These are phyloP conservation scores for Peromyscus nudipes DNA, from an alignment of 2,797 vertebrate species.

Conservation along the genomic window DNA sequence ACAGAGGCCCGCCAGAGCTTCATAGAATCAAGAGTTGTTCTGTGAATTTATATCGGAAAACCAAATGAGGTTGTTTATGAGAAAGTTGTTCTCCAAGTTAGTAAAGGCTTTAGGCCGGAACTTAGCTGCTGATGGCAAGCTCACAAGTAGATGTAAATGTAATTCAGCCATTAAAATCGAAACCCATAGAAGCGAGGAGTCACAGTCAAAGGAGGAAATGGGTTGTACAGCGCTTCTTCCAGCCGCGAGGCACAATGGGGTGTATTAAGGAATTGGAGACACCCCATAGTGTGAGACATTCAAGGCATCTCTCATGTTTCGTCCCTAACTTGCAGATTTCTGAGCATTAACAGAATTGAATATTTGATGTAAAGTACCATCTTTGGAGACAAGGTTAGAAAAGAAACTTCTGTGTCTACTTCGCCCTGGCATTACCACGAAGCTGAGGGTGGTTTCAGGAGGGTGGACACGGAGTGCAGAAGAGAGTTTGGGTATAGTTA, in stretches of 20 bases:
- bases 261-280: conserved; percentile 71
- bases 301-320: conserved; percentile 70
- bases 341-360: conserved; percentile 63
- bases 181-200: conserved; percentile 74
- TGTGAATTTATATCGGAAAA: conserved; percentile 60
- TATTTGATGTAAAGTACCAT: conserved; percentile 57
- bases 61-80: conserved; percentile 68
- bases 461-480: neutral
- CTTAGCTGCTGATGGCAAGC: conserved; percentile 64
- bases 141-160: conserved; percentile 76
- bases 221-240: conserved; percentile 53
- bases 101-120: conserved; percentile 71
- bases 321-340: conserved; percentile 71
- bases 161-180: conserved; percentile 83
- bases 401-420: conserved; percentile 67
- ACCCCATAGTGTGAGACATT: conserved; percentile 67
- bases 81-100: conserved; percentile 71
- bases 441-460: neutral
- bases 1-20: neutral
- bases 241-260: conserved; percentile 70
- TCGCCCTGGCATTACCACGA: conserved; percentile 46
- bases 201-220: conserved; percentile 81
- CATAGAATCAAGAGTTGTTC: conserved; percentile 14
- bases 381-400: conserved; percentile 13
- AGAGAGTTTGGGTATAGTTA: neutral